These are phyloP conservation scores for Pipistrellus pipistrellus DNA, from an alignment of 2,797 vertebrate genomes.

Conservation along the genomic window DNA sequence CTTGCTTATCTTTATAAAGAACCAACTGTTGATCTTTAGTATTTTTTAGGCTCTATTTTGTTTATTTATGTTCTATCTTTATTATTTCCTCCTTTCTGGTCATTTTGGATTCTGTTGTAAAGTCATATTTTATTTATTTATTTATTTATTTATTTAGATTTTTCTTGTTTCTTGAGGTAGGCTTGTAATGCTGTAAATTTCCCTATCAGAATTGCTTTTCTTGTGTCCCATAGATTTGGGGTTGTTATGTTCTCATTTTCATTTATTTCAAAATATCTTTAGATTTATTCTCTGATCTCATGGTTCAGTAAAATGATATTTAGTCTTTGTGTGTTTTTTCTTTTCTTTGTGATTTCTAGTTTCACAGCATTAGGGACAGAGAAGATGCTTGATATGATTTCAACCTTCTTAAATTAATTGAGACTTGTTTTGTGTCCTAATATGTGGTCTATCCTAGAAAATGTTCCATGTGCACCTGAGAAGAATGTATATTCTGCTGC, in stretches of 20 bases:
- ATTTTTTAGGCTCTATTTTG: not conserved
- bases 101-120: not conserved
- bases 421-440: not conserved
- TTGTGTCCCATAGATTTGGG: not conserved
- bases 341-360: not conserved
- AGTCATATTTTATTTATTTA: not conserved
- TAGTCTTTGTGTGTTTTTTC: not conserved
- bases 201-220: not conserved
- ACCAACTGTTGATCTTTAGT: not conserved
- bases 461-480: not conserved
- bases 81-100: not conserved
- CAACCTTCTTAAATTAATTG: not conserved
- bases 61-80: not conserved
- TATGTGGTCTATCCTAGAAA: not conserved
- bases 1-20: not conserved
- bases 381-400: not conserved
- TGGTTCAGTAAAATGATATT: not conserved
- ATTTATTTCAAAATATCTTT: not conserved
- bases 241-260: not conserved
- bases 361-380: not conserved
- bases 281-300: not conserved
- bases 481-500: not conserved
- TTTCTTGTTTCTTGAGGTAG: not conserved
- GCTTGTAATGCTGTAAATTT: not conserved
- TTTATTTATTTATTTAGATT: not conserved